A percentile compares a stretch with the other conserved stretches of the same genome.
phyloP scores from a whole-genome alignment of 1,140 invertebrate species.

The Eciton burchellii region DNA sequence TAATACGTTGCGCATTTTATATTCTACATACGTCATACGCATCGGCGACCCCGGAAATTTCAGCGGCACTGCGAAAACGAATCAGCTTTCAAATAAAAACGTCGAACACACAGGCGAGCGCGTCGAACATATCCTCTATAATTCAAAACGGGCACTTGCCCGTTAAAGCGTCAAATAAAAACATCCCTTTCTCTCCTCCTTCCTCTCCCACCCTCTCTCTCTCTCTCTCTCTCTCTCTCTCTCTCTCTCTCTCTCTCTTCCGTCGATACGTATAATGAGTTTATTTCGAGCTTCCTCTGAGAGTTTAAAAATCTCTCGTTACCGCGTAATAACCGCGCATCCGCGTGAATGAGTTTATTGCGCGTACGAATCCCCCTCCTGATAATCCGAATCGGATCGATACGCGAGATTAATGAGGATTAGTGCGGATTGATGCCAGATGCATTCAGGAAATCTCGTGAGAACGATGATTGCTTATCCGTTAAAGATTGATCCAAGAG shows the following conservation, averaged over 20 bases:
- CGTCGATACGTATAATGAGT: slow-evolving; percentile 11
- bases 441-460: too few relatives aligned
- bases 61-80: slow-evolving; percentile 66
- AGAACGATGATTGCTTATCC: background rate
- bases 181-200: too few relatives aligned
- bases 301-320: slow-evolving; percentile 5
- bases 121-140: slow-evolving; percentile 69
- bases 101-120: slow-evolving; percentile 67
- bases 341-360: background rate
- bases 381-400: slow-evolving; percentile 3
- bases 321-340: background rate
- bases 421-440: background rate
- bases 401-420: background rate
- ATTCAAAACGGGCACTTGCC: slow-evolving; percentile 68
- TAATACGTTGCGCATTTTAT: slow-evolving; percentile 77
- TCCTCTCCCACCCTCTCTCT: background rate
- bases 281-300: slow-evolving; percentile 14
- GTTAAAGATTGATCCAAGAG: background rate
- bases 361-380: background rate
- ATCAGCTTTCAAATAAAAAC: slow-evolving; percentile 75
- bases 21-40: slow-evolving; percentile 75
- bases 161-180: slow-evolving; percentile 72
- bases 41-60: slow-evolving; percentile 71
- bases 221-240: background rate
- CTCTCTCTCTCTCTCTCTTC: background rate